A percentile compares a stretch with the other conserved stretches of the same genome.
phyloP scores from a whole-genome alignment of 2,888 invertebrate genomes.

The Stenichneumon culpator region DNA sequence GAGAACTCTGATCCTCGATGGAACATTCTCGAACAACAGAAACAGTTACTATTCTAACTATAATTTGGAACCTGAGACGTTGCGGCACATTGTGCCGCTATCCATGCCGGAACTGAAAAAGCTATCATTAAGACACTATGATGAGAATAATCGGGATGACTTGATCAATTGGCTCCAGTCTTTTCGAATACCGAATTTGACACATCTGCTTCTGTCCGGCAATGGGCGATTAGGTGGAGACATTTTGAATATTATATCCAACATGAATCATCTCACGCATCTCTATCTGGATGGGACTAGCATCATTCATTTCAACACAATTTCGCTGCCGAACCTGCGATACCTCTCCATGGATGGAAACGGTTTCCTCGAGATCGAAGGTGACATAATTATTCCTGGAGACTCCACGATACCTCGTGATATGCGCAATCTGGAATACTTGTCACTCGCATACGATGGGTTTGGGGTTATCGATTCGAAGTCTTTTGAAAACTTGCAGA shows the following conservation, averaged over 20 bases:
- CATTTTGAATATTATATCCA: background rate
- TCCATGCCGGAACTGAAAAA: slow-evolving; percentile 23
- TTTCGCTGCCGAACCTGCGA: slow-evolving; percentile 6
- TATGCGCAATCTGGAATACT: slow-evolving; percentile 26
- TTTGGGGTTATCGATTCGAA: background rate
- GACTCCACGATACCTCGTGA: background rate
- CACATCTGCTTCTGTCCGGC: slow-evolving; percentile 19
- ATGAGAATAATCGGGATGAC: too few species aligned
- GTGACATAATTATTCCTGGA: too few species aligned
- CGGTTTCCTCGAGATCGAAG: too few species aligned
- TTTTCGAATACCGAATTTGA: slow-evolving; percentile 23
- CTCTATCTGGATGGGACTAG: slow-evolving; percentile 21
- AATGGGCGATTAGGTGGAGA: background rate
- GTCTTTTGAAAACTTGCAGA: background rate
- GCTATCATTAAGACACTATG: slow-evolving; percentile 24
- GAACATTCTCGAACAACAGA: background rate
- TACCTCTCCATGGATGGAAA: slow-evolving; percentile 28
- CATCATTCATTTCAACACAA: background rate
- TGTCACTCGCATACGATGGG: slow-evolving; percentile 14
- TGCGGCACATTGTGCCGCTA: too few species aligned
- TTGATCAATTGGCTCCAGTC: background rate
- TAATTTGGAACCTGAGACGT: too few species aligned
- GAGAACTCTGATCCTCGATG: slow-evolving; percentile 40
- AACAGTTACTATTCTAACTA: too few species aligned
- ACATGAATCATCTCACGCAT: slow-evolving; percentile 5